Conservation (phyloP, 2,113 vertebrate genomes). For the Galemys pyrenaicus region DNA sequence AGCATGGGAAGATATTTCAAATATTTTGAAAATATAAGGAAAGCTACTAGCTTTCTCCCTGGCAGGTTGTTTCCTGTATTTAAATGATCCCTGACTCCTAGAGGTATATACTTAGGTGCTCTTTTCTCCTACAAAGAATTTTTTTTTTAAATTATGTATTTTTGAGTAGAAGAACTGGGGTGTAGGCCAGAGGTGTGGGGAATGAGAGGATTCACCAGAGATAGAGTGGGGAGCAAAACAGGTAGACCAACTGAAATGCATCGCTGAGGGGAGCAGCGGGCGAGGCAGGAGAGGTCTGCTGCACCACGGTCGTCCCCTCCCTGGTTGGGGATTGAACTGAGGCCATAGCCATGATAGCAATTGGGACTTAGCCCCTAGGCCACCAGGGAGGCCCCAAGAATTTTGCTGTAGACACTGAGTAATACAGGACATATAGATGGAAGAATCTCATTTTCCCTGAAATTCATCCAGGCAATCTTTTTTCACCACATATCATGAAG, state of each 20-base stretch:
- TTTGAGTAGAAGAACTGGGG: background rate
- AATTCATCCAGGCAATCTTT: background rate
- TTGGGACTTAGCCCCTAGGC: no score
- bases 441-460: background rate
- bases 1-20: background rate
- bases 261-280: no score
- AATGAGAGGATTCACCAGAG: no score
- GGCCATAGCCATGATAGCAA: no score
- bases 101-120: background rate
- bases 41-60: background rate
- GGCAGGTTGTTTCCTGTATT: background rate
- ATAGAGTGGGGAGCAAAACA: no score
- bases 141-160: background rate
- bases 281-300: no score
- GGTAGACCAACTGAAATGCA: no score
- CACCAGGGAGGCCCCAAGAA: no score
- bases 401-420: background rate
- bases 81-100: background rate
- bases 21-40: constrained; percentile 43
- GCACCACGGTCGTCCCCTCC: no score
- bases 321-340: no score
- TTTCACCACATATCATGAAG: background rate
- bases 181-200: no score
- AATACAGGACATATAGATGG: background rate
- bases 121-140: background rate